phyloP scores from a whole-genome alignment of 2,888 invertebrate species.

The Pseudoips prasinana region DNA sequence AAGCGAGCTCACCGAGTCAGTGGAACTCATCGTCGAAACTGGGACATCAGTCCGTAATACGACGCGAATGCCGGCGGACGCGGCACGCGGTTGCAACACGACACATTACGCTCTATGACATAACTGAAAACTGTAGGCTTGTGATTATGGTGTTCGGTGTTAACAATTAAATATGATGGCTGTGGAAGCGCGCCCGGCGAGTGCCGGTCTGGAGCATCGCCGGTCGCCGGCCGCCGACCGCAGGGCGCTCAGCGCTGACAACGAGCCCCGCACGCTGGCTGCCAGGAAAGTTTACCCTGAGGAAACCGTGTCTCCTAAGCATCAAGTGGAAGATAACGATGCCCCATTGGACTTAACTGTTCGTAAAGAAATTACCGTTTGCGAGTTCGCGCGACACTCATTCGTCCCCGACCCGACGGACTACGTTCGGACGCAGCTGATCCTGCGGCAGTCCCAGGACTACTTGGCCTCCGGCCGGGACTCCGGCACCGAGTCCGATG shows the following conservation, averaged over 20 bases:
- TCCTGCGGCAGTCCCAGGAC: slow-evolving; percentile 74
- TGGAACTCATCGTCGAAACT: slow-evolving; percentile 82
- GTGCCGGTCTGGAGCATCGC: slow-evolving; percentile 57
- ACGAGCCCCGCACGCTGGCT: slow-evolving; percentile 73
- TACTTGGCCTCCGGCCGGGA: slow-evolving; percentile 81
- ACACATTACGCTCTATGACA: slow-evolving; percentile 72
- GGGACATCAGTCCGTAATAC: slow-evolving; percentile 84
- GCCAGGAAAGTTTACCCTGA: slow-evolving; percentile 78
- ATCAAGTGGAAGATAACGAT: slow-evolving; percentile 71
- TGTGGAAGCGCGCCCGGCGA: slow-evolving; percentile 74
- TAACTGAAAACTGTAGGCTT: slow-evolving; percentile 64
- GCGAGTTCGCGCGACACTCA: slow-evolving; percentile 75
- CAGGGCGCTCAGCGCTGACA: slow-evolving; percentile 61
- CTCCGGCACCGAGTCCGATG: slow-evolving; percentile 91
- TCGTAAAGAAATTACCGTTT: slow-evolving; percentile 73
- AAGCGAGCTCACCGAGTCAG: slow-evolving; percentile 80
- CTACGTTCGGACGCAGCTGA: slow-evolving; percentile 74
- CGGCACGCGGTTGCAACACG: slow-evolving; percentile 51
- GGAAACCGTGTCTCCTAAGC: slow-evolving; percentile 41
- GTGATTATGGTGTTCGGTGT: slow-evolving; percentile 75
- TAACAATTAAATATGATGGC: slow-evolving; percentile 75
- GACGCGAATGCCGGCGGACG: slow-evolving; percentile 77
- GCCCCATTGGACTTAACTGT: slow-evolving; percentile 91
- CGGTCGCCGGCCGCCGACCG: slow-evolving; percentile 56
- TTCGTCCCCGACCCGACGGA: slow-evolving; percentile 77